Conservation (phyloP, 1,140 invertebrate species). For the Mya arenaria region DNA sequence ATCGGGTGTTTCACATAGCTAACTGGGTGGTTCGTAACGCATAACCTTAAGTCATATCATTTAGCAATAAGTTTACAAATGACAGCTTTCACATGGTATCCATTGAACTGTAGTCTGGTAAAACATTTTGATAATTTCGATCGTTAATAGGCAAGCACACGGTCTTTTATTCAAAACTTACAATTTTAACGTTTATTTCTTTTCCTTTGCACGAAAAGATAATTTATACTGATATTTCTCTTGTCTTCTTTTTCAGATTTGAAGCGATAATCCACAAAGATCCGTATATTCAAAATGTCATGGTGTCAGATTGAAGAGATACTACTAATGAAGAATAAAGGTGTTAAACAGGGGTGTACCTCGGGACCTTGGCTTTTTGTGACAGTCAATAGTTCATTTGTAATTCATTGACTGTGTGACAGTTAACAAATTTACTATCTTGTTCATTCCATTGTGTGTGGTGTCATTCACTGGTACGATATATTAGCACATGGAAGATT, state of each 20-base stretch:
- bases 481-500: background rate
- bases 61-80: constrained; percentile 50
- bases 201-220: constrained; percentile 39
- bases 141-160: background rate
- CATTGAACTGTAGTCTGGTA: constrained; percentile 25
- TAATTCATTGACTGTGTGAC: constrained; percentile 48
- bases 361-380: constrained; percentile 37
- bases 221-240: constrained; percentile 28
- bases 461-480: background rate
- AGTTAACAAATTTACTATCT: constrained; percentile 18
- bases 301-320: constrained; percentile 46
- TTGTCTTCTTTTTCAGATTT: constrained; percentile 37
- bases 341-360: constrained; percentile 45
- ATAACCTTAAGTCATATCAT: constrained; percentile 52
- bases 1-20: background rate
- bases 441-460: background rate
- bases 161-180: constrained; percentile 16
- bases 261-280: constrained; percentile 20
- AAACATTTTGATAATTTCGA: constrained; percentile 21
- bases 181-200: background rate
- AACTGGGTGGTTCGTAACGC: constrained; percentile 45
- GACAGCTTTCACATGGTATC: constrained; percentile 41
- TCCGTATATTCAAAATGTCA: constrained; percentile 46
- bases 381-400: constrained; percentile 41
- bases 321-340: constrained; percentile 44